A percentile compares a stretch with the other conserved stretches of the same genome.
Conservation (phyloP, 2,888 invertebrate species). For the Schrankia costaestrigalis region DNA sequence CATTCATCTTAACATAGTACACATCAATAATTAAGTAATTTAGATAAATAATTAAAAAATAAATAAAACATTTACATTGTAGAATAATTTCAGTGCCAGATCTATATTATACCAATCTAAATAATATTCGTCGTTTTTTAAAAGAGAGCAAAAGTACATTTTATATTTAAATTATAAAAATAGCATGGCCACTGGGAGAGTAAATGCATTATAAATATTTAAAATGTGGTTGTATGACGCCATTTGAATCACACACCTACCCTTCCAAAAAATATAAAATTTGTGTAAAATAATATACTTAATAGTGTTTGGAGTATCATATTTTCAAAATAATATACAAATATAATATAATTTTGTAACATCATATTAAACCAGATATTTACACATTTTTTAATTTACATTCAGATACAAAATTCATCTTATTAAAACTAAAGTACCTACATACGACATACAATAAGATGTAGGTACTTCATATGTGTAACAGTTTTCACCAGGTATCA, state of each 20-base stretch:
- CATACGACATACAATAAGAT: no score
- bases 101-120: slow-evolving; percentile 18
- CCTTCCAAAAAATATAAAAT: no score
- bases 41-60: slow-evolving; percentile 48
- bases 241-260: slow-evolving; percentile 17
- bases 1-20: slow-evolving; percentile 65
- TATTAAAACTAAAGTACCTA: no score
- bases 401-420: no score
- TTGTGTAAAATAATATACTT: no score
- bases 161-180: slow-evolving; percentile 52
- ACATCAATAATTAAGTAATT: slow-evolving; percentile 71
- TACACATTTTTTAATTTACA: no score
- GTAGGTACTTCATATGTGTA: no score
- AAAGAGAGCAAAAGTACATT: slow-evolving; percentile 50
- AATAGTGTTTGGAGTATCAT: no score
- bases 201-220: slow-evolving; percentile 43
- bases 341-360: no score
- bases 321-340: no score
- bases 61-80: slow-evolving; percentile 57
- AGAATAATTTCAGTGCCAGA: slow-evolving; percentile 37
- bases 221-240: slow-evolving; percentile 23
- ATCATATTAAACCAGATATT: no score
- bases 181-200: slow-evolving; percentile 74
- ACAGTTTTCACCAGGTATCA: no score
- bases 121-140: slow-evolving; percentile 24